A percentile compares a stretch with the other conserved stretches of the same genome.
phyloP scores from a whole-genome alignment of 2,888 invertebrate species.

The Koerneria pararmatus region DNA sequence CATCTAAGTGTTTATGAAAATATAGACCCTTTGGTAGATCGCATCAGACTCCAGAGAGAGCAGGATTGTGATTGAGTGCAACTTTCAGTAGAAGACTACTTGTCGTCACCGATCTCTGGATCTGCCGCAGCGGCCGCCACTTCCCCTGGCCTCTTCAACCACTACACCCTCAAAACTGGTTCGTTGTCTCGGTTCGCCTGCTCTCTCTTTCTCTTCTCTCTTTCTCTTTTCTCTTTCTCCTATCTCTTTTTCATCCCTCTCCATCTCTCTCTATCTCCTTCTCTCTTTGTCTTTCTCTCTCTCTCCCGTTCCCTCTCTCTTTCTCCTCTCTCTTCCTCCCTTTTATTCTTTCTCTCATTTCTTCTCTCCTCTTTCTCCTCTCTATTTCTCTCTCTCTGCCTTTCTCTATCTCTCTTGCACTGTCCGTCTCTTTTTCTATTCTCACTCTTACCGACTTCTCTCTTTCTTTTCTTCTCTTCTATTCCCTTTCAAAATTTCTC shows the following conservation, averaged over 20 bases:
- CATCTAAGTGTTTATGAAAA: too few species aligned
- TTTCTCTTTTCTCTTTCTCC: not conserved
- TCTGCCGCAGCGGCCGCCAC: not conserved
- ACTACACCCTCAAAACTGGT: not conserved
- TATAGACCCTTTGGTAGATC: too few species aligned
- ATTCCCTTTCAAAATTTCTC: not conserved
- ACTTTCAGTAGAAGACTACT: not conserved
- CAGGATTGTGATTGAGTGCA: not conserved
- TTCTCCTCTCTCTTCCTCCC: not conserved
- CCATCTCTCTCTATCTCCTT: not conserved
- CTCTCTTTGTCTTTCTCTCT: not conserved
- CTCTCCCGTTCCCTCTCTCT: not conserved
- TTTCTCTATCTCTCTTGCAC: not conserved
- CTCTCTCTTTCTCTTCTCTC: constrained; percentile 11
- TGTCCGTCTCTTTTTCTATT: not conserved
- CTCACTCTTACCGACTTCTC: not conserved
- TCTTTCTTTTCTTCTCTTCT: not conserved
- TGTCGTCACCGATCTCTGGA: too few species aligned
- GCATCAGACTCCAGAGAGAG: constrained; percentile 2
- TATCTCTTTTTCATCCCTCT: not conserved
- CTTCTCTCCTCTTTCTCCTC: not conserved
- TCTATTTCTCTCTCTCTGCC: constrained; percentile 2
- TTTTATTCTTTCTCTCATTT: not conserved
- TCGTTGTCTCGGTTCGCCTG: constrained; percentile 6
- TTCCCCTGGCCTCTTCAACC: not conserved